These are phyloP conservation scores for Magallana gigas DNA, from an alignment of 1,140 invertebrate genomes.

Conservation along the genomic window DNA sequence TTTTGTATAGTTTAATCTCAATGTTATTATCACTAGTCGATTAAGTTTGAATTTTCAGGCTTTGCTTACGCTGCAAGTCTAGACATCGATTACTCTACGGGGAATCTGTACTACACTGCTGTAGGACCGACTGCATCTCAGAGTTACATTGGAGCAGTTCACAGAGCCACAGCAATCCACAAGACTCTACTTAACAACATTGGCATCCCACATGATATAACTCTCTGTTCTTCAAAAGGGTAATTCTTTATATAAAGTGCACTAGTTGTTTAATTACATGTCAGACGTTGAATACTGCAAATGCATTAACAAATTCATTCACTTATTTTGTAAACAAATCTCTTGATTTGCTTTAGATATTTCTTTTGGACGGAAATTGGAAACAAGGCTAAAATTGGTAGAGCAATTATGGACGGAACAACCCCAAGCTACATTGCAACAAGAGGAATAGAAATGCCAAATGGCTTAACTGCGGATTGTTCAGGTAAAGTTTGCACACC, in stretches of 20 bases:
- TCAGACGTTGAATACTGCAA: no score
- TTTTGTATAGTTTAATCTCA: no score
- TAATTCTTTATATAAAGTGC: not conserved
- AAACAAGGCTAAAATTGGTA: not conserved
- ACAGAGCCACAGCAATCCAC: constrained; percentile 8
- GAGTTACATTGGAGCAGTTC: constrained; percentile 34
- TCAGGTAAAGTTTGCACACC: not conserved
- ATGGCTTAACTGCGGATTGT: not conserved
- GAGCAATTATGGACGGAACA: constrained; percentile 5
- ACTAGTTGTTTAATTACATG: no score
- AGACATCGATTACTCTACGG: constrained; percentile 47
- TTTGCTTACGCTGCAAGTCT: not conserved
- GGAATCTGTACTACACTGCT: constrained; percentile 42
- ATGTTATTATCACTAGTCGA: not conserved
- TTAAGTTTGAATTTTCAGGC: not conserved
- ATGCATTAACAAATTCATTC: not conserved
- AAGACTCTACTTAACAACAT: not conserved
- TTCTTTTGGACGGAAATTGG: constrained; percentile 15
- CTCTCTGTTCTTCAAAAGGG: constrained; percentile 41
- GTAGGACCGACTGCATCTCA: not conserved
- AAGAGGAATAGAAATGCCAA: not conserved
- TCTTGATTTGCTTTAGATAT: not conserved
- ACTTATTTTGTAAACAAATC: not conserved
- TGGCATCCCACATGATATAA: constrained; percentile 6
- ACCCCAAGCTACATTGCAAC: not conserved